phyloP scores from a whole-genome alignment of 2,113 vertebrate species.

The Nymphicus hollandicus region DNA sequence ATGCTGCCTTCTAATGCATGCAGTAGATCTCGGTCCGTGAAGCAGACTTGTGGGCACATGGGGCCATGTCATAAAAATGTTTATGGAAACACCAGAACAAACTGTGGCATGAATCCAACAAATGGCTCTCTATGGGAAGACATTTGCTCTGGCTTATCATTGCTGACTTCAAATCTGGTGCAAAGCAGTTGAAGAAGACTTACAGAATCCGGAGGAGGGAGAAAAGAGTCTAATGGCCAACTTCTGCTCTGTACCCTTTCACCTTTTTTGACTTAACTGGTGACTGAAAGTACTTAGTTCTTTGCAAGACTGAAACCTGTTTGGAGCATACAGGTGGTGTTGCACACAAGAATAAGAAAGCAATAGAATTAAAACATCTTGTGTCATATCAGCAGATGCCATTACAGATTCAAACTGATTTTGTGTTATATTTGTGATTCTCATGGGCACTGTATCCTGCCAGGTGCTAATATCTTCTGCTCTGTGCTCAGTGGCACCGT shows the following conservation, averaged over 20 bases:
- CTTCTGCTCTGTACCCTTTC: neutral
- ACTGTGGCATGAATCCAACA: neutral
- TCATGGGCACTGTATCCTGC: neutral
- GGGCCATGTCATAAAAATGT: neutral
- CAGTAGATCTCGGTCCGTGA: neutral
- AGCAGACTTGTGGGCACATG: neutral
- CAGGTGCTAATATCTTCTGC: neutral
- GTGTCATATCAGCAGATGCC: neutral
- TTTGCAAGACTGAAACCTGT: neutral
- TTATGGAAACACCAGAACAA: neutral
- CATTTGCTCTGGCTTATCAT: neutral
- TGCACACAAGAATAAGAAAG: neutral
- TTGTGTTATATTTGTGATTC: neutral
- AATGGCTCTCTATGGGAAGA: neutral
- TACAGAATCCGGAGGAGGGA: neutral
- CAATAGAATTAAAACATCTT: neutral
- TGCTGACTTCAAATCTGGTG: neutral
- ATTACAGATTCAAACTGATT: neutral
- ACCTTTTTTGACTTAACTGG: neutral
- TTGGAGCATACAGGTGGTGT: neutral
- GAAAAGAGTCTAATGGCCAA: neutral
- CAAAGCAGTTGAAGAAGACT: neutral
- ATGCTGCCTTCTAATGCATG: neutral
- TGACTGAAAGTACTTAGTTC: neutral
- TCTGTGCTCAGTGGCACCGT: neutral